A percentile compares a stretch with the other conserved stretches of the same genome.
Evolutionary conservation across 2,797 vertebrate genomes (phyloP).

Genomic region (Eulemur albifrons): DNA sequence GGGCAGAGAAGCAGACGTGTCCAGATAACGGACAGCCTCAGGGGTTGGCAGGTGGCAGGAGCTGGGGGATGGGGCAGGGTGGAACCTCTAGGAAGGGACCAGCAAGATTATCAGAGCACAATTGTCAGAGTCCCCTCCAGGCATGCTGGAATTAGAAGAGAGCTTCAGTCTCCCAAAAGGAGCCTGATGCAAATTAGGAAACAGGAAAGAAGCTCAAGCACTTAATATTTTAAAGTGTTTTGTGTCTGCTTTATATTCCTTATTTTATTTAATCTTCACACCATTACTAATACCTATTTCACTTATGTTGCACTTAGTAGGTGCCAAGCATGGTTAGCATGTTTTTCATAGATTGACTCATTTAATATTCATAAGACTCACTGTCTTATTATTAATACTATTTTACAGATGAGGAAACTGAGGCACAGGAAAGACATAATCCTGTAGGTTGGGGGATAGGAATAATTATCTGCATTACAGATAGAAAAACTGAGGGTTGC

Average conservation of each 20-base stretch:
- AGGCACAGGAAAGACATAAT: background rate
- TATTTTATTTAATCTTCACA: background rate
- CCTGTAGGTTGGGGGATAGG: background rate
- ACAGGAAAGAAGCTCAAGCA: background rate
- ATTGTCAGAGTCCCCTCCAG: background rate
- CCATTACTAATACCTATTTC: background rate
- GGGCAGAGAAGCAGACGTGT: background rate
- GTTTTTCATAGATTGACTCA: background rate
- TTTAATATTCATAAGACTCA: background rate
- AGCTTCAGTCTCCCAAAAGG: background rate
- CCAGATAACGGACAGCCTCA: background rate
- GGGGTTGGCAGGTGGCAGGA: background rate
- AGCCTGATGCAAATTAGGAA: background rate
- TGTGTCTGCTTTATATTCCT: background rate
- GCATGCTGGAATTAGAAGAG: background rate
- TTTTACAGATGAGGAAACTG: background rate
- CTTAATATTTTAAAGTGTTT: background rate
- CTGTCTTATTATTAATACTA: background rate
- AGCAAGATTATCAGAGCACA: background rate
- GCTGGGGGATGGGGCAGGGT: background rate
- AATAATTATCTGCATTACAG: background rate
- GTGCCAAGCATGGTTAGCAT: too few relatives aligned
- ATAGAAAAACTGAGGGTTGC: background rate
- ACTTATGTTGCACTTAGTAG: background rate
- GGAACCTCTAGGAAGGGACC: background rate